Conservation (phyloP, 2,797 vertebrate genomes). For the Amniataba percoides region DNA sequence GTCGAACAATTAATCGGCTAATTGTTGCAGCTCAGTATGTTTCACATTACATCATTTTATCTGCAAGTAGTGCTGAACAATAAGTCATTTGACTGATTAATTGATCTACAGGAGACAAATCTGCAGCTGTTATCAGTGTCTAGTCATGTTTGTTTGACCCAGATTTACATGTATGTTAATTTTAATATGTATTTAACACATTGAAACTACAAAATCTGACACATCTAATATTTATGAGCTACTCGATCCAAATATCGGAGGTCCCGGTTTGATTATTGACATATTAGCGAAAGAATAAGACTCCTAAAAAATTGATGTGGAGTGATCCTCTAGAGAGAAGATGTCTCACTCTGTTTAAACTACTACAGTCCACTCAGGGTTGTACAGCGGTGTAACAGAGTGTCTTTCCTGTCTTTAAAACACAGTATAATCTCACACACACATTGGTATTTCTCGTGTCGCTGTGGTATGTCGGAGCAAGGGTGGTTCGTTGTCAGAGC, state of each 20-base stretch:
- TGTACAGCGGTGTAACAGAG: not conserved
- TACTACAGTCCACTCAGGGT: not conserved
- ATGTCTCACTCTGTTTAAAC: not conserved
- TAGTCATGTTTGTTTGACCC: not conserved
- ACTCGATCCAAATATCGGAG: not conserved
- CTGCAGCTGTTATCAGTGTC: not conserved
- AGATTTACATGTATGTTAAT: not conserved
- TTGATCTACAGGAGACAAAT: rapidly evolving
- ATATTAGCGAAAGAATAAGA: not conserved
- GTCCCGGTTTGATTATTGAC: not conserved
- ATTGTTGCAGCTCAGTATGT: no score
- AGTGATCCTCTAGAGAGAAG: not conserved
- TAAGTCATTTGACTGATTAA: rapidly evolving
- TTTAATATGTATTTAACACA: not conserved
- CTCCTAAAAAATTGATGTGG: not conserved
- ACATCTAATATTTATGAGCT: not conserved
- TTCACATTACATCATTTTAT: not conserved
- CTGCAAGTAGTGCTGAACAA: not conserved
- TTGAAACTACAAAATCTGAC: not conserved
- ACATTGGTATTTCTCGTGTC: not conserved
- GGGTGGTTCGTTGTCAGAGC: not conserved
- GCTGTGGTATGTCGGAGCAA: conserved; percentile 8
- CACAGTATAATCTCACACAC: not conserved
- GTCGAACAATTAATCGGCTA: no score
- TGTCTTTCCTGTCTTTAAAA: not conserved